phyloP scores from a whole-genome alignment of 2,113 vertebrate species.

The Tenebrosternarchus preto region DNA sequence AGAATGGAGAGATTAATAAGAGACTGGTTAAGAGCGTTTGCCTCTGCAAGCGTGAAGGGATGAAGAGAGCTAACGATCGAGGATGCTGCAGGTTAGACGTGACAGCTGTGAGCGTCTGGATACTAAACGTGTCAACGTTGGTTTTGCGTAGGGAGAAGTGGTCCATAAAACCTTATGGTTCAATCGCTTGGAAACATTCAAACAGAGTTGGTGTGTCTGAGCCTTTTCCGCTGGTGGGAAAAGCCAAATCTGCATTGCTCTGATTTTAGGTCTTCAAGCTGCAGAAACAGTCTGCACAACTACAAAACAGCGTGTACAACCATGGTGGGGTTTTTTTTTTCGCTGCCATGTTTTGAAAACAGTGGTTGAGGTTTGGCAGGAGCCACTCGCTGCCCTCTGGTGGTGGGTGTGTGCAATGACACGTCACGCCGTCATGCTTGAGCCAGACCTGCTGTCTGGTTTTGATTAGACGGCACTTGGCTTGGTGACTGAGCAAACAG shows the following conservation, averaged over 20 bases:
- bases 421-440: slow-evolving; percentile 17
- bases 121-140: not conserved
- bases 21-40: not conserved
- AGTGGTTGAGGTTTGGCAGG: slow-evolving; percentile 50
- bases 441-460: slow-evolving; percentile 68
- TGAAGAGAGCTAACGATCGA: not conserved
- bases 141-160: not conserved
- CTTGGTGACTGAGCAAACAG: slow-evolving; percentile 63
- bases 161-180: not conserved
- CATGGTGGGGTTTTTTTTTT: slow-evolving; percentile 26
- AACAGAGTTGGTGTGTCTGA: too few relatives aligned
- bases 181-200: too few relatives aligned
- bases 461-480: slow-evolving; percentile 74
- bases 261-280: slow-evolving; percentile 21
- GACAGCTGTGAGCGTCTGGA: not conserved
- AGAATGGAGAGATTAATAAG: slow-evolving; percentile 4
- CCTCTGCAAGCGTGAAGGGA: not conserved
- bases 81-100: not conserved
- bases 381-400: slow-evolving; percentile 67
- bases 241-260: slow-evolving; percentile 31
- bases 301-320: slow-evolving; percentile 43
- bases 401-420: slow-evolving; percentile 71
- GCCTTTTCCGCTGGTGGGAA: not conserved
- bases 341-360: slow-evolving; percentile 41
- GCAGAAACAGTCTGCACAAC: slow-evolving; percentile 41